These are phyloP conservation scores for Rhombomys opimus DNA, from an alignment of 2,113 vertebrate species.

Conservation along the genomic window DNA sequence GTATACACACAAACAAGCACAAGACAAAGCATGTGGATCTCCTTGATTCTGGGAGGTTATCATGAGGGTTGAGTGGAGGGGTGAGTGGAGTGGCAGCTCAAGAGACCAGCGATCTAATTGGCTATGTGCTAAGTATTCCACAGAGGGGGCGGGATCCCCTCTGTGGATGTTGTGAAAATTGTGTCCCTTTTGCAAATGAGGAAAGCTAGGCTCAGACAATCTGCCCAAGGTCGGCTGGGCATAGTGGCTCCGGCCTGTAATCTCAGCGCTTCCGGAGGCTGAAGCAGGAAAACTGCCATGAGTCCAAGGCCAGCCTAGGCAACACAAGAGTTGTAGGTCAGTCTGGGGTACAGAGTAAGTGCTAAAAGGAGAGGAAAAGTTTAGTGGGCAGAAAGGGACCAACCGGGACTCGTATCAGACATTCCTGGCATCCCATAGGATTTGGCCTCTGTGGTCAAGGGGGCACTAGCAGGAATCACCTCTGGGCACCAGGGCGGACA, in stretches of 20 bases:
- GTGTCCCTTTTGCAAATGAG: background rate
- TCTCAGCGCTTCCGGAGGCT: background rate
- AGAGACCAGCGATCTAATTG: background rate
- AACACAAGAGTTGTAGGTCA: background rate
- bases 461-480: too few relatives aligned
- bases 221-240: background rate
- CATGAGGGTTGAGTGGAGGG: background rate
- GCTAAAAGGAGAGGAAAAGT: background rate
- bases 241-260: background rate
- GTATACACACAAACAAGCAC: background rate
- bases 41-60: too few relatives aligned
- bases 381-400: background rate
- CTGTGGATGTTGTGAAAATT: background rate
- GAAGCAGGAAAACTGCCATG: background rate
- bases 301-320: background rate
- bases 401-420: background rate
- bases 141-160: fast-evolving
- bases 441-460: background rate
- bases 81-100: background rate
- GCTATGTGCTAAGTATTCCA: background rate
- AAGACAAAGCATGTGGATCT: background rate
- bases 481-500: fast-evolving
- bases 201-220: background rate
- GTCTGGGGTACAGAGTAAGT: background rate
- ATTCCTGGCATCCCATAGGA: too few relatives aligned